Evolutionary conservation across 2,888 invertebrate species (phyloP).

Genomic region (Trichacis sp.): DNA sequence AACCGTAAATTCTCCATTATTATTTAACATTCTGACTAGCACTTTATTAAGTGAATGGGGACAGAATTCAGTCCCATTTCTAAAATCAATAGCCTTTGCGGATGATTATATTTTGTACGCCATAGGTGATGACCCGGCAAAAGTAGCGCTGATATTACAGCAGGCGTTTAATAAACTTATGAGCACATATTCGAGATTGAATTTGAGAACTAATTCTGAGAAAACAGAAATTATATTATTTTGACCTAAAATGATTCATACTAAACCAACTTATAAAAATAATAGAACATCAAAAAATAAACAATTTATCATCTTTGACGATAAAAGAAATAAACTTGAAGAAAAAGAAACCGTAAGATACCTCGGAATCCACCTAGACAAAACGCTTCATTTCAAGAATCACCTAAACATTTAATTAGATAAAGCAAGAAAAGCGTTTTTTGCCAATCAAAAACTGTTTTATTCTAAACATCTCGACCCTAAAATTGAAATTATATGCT

Average conservation of each 20-base stretch:
- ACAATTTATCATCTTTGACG: slow-evolving; percentile 18
- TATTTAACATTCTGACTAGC: slow-evolving; percentile 35
- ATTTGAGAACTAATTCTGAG: slow-evolving; percentile 10
- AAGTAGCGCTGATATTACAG: no score
- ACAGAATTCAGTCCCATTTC: slow-evolving; percentile 12
- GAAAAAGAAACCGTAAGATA: not conserved
- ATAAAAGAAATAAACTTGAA: not conserved
- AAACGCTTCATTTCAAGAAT: no score
- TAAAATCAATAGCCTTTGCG: slow-evolving; percentile 29
- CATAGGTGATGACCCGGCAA: not conserved
- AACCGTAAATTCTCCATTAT: slow-evolving; percentile 33
- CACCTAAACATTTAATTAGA: not conserved
- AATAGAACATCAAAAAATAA: slow-evolving; percentile 3
- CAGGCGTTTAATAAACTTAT: no score
- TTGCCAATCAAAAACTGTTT: not conserved
- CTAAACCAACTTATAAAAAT: no score
- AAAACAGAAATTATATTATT: slow-evolving; percentile 27
- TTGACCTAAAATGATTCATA: not conserved
- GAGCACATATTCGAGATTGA: no score
- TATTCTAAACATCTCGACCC: slow-evolving; percentile 7
- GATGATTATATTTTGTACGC: slow-evolving; percentile 31
- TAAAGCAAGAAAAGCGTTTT: slow-evolving; percentile 29
- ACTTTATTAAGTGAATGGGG: slow-evolving; percentile 29
- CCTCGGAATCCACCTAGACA: no score
- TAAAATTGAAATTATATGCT: no score